These are phyloP conservation scores for Malacosoma neustria DNA, from an alignment of 2,888 invertebrate species.

Conservation along the genomic window DNA sequence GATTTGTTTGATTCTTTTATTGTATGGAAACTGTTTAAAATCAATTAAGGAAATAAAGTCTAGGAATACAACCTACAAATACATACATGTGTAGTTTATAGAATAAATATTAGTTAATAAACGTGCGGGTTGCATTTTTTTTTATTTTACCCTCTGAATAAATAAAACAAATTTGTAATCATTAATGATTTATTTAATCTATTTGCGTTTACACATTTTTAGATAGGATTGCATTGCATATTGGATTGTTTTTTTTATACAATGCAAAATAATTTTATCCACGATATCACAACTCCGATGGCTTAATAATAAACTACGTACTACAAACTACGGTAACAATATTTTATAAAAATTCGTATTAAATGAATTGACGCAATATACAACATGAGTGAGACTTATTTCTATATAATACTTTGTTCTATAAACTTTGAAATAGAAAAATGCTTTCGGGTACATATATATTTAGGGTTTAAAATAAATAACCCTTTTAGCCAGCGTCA, in stretches of 20 bases:
- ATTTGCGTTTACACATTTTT: no score
- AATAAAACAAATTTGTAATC: constrained; percentile 25
- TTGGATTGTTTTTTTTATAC: no score
- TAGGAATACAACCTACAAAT: no score
- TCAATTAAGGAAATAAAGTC: constrained; percentile 53
- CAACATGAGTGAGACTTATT: constrained; percentile 42
- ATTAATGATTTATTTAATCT: constrained; percentile 33
- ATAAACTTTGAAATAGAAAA: no score
- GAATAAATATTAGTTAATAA: constrained; percentile 60
- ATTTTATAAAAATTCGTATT: constrained; percentile 67
- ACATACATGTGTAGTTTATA: constrained; percentile 70
- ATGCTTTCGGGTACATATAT: no score
- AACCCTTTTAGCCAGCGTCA: no score
- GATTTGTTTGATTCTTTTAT: constrained; percentile 56
- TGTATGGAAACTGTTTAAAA: constrained; percentile 37
- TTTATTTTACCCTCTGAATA: no score
- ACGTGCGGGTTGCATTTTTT: no score
- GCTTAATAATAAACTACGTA: constrained; percentile 32
- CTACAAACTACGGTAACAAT: constrained; percentile 65
- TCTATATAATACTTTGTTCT: constrained; percentile 49
- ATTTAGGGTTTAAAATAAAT: no score
- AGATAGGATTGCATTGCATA: no score
- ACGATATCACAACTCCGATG: constrained; percentile 37
- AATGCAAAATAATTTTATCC: constrained; percentile 19
- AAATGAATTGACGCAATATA: constrained; percentile 50